Evolutionary conservation across 2,113 vertebrate species (phyloP).

Genomic region (Copsychus sechellarum): DNA sequence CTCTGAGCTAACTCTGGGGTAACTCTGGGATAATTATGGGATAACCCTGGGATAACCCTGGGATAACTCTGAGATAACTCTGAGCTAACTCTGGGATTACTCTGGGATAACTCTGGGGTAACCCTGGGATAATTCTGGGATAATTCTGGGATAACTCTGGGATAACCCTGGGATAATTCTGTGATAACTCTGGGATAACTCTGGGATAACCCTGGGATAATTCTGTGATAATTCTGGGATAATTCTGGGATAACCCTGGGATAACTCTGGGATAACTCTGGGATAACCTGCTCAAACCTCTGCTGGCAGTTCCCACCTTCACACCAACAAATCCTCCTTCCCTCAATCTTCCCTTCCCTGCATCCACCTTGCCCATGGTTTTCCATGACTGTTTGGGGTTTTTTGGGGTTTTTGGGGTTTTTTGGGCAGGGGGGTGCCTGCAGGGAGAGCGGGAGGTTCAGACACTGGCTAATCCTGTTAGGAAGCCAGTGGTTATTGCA

Average conservation of each 20-base stretch:
- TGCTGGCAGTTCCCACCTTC: rapidly evolving
- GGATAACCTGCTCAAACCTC: neutral
- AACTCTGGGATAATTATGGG: neutral
- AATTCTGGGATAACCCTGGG: neutral
- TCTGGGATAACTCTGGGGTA: neutral
- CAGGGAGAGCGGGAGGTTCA: constrained; percentile 41
- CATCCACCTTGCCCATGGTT: neutral
- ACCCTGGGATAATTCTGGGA: neutral
- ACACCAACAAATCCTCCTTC: neutral
- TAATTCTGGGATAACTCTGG: neutral
- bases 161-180: too few species aligned
- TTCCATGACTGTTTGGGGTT: neutral
- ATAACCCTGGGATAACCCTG: neutral
- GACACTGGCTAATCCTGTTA: constrained; percentile 64
- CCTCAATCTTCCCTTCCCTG: neutral
- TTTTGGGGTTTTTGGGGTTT: neutral
- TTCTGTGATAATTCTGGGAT: too few species aligned
- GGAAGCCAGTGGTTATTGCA: constrained; percentile 69
- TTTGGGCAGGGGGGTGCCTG: neutral
- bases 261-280: neutral
- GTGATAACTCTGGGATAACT: too few species aligned
- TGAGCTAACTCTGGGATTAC: neutral
- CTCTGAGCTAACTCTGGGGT: too few species aligned
- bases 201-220: neutral
- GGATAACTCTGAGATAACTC: neutral